These are phyloP conservation scores for Furcula furcula DNA, from an alignment of 2,888 invertebrate genomes.

Conservation along the genomic window DNA sequence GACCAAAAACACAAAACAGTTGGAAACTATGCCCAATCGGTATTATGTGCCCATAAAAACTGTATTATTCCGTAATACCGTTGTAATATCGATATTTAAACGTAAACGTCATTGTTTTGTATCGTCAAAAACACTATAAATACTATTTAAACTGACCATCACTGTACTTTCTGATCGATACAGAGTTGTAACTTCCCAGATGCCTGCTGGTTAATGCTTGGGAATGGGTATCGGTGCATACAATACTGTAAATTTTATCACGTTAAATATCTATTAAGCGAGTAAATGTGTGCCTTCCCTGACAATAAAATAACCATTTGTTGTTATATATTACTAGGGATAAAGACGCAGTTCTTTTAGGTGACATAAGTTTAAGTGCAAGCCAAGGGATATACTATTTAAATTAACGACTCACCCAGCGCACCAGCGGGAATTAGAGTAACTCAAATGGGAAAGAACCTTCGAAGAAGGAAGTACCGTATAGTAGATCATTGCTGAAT, in stretches of 20 bases:
- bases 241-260: conserved; percentile 51
- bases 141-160: conserved; percentile 51
- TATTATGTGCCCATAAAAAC: conserved; percentile 36
- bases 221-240: conserved; percentile 41
- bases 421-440: too few species aligned
- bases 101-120: conserved; percentile 49
- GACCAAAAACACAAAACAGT: conserved; percentile 5
- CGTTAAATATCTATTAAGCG: conserved; percentile 56
- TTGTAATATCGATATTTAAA: conserved; percentile 35
- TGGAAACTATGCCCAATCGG: conserved; percentile 23
- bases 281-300: conserved; percentile 39
- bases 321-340: conserved; percentile 42
- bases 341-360: conserved; percentile 29
- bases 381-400: too few species aligned
- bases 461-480: too few species aligned
- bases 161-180: conserved; percentile 46
- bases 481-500: too few species aligned
- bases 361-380: too few species aligned
- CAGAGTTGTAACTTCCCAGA: conserved; percentile 47
- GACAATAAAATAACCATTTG: conserved; percentile 44
- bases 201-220: conserved; percentile 58
- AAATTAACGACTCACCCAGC: too few species aligned
- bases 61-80: conserved; percentile 25
- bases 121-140: conserved; percentile 47
- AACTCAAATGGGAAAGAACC: too few species aligned